Conservation (phyloP, 2,113 vertebrate species). For the Leiothrix lutea region DNA sequence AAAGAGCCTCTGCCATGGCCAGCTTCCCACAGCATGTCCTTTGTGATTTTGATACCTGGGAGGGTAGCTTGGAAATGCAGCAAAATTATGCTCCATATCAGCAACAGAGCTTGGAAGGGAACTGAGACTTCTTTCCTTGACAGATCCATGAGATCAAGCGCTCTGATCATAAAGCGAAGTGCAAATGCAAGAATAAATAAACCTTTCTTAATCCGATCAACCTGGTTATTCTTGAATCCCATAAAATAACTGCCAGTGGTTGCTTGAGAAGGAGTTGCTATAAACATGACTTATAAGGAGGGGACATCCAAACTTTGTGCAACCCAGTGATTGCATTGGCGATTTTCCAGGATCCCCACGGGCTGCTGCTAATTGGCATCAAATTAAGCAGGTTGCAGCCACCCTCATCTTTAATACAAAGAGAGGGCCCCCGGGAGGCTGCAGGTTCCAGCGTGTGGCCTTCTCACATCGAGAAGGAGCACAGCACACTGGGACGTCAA, state of each 20-base stretch:
- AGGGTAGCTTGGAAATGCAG: background rate
- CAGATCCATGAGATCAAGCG: background rate
- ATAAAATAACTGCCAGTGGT: constrained; percentile 11
- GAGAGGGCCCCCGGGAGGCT: background rate
- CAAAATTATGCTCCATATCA: background rate
- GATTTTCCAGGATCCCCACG: background rate
- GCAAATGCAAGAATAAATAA: constrained; percentile 9
- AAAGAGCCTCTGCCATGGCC: background rate
- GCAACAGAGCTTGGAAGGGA: background rate
- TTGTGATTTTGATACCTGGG: background rate
- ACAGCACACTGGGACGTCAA: background rate
- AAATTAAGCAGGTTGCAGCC: constrained; percentile 31
- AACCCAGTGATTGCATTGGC: constrained; percentile 3
- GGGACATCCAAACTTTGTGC: constrained; percentile 24
- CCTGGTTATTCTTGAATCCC: constrained; percentile 41
- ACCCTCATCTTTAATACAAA: constrained; percentile 25
- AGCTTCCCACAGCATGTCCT: background rate
- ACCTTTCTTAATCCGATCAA: background rate
- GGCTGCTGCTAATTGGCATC: constrained; percentile 39
- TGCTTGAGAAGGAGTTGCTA: constrained; percentile 14
- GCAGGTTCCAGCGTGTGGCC: constrained; percentile 15
- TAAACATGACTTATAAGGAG: constrained; percentile 23
- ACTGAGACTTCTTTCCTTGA: background rate
- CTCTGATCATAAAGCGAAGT: background rate
- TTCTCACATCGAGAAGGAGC: background rate